A percentile compares a stretch with the other conserved stretches of the same genome.
Evolutionary conservation across 2,113 vertebrate species (phyloP).

Genomic region (Circaetus gallicus): DNA sequence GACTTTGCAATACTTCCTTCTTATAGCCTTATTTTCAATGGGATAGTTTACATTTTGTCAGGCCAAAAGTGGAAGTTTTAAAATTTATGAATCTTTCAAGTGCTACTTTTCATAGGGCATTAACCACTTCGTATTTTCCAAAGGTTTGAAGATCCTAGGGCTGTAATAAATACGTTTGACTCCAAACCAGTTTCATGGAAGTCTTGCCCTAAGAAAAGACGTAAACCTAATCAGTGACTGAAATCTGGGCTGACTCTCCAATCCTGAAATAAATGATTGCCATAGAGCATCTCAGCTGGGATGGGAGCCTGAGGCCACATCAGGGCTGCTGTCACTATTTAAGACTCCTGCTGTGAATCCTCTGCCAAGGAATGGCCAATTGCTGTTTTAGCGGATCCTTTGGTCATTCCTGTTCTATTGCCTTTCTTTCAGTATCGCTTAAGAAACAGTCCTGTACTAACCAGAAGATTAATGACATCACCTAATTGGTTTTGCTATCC

Average conservation of each 20-base stretch:
- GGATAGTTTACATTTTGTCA: not conserved
- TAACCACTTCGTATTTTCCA: not conserved
- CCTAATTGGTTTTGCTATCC: conserved; percentile 59
- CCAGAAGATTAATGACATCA: conserved; percentile 54
- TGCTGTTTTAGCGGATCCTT: not conserved
- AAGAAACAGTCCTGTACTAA: conserved; percentile 26
- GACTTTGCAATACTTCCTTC: not conserved
- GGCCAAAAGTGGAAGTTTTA: not conserved
- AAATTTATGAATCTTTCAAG: not conserved
- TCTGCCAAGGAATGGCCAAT: not conserved
- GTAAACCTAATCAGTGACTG: not conserved
- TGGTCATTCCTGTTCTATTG: not conserved
- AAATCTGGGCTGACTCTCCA: not conserved
- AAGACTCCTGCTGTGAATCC: not conserved
- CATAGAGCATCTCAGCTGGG: not conserved
- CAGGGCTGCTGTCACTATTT: not conserved
- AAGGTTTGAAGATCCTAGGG: not conserved
- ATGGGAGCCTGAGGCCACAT: not conserved
- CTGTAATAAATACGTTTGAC: not conserved
- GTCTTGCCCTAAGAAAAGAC: not conserved
- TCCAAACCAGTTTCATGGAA: not conserved
- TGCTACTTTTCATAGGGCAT: not conserved
- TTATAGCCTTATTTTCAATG: not conserved
- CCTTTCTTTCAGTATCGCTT: not conserved
- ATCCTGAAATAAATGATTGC: not conserved